Base-by-base conservation (phyloP, 1,140 invertebrate genomes). In the Eubasilissa regina region DNA sequence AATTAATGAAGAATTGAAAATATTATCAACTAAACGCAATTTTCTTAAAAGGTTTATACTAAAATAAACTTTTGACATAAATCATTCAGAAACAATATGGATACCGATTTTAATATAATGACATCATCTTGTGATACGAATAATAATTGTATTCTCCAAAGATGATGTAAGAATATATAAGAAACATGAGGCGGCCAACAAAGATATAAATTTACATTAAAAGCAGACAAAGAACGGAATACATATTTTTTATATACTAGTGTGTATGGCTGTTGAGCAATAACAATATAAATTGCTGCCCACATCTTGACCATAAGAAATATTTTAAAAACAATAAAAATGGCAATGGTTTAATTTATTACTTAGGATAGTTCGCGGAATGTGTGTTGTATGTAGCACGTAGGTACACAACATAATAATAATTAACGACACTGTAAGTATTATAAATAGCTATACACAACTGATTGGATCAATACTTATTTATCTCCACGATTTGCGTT, bases 391-490 rank as follows among this genome's bases (percentile, higher is more conserved):
- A 58, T 58, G 17, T 58, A 58, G 17, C 15, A 58, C 13, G 55
- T 55, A 58, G 55, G 55, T 58, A 11, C n/a, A 58, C 21, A 19
- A 13, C 55, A 19, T 35, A 35, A 35, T 35, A 35, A 68, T 48
- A n/a, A 68, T 68, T 45, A 68, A 68, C 47, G 64, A 15, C 62
- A 66, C 21, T 64, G 60, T 35, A 64, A 64, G n/a, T n/a, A n/a
- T n/a, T n/a, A n/a, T n/a, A n/a, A n/a, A n/a, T n/a, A n/a, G n/a
- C n/a, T n/a, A n/a, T 51, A 51, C 25, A 3, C 6, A 35, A 35
- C 25, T 35, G 25, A 1, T 35, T 35, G 6, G 1, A 35, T 35
- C 25, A 35, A 35, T 3, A 35, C 6, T 3, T n/a, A n/a, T n/a
- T n/a, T n/a, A 35, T 3, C 6, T 35, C 25, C 6, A 35, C 25